These are phyloP conservation scores for Eidolon helvum DNA, from an alignment of 2,113 vertebrate species.

Conservation along the genomic window DNA sequence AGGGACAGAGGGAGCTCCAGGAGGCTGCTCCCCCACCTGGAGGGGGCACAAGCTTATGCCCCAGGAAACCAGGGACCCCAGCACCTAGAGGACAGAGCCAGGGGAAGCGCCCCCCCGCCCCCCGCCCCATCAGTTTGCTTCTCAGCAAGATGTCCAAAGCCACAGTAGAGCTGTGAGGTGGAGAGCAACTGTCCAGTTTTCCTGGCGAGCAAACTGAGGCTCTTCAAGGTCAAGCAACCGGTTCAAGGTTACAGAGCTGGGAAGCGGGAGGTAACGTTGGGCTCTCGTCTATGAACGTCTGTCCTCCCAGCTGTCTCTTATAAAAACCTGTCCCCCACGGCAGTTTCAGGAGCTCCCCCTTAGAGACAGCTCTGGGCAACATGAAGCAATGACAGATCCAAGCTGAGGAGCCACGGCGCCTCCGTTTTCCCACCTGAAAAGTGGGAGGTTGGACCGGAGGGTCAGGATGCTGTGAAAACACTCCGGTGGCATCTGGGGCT, in stretches of 20 bases:
- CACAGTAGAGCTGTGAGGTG: neutral
- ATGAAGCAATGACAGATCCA: neutral
- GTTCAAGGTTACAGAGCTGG: conserved; percentile 58
- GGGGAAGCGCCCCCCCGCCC: neutral
- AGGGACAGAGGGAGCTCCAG: neutral
- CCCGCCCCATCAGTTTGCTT: neutral
- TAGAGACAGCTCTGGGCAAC: neutral
- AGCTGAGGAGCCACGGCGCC: neutral
- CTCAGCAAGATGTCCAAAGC: neutral
- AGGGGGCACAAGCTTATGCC: neutral
- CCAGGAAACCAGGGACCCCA: neutral
- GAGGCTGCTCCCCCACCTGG: neutral
- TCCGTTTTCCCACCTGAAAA: neutral
- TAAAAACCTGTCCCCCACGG: neutral
- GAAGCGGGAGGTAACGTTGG: neutral
- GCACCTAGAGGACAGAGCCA: neutral
- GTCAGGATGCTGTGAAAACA: neutral
- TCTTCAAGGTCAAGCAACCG: neutral
- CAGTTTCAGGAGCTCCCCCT: neutral
- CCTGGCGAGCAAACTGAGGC: neutral
- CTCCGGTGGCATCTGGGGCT: neutral
- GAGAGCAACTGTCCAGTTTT: neutral
- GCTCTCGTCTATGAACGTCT: neutral
- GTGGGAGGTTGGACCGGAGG: neutral
- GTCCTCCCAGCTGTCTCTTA: neutral